phyloP scores from a whole-genome alignment of 2,113 vertebrate species.

The Poicephalus meyeri region DNA sequence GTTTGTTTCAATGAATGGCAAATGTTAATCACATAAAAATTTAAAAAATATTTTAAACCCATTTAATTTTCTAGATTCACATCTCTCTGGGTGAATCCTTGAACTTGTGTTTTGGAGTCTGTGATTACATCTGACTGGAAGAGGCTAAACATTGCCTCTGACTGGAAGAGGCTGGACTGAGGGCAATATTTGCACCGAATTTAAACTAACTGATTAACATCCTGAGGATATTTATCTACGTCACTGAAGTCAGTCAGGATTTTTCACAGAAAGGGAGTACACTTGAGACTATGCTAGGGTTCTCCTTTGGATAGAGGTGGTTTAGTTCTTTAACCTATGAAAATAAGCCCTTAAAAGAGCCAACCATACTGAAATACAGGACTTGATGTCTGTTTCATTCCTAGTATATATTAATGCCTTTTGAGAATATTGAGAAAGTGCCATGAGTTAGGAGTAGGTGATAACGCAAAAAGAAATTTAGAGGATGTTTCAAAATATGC shows the following conservation, averaged over 20 bases:
- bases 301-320: neutral
- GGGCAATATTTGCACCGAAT: neutral
- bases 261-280: neutral
- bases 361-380: neutral
- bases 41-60: neutral
- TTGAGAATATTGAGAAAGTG: constrained; percentile 10
- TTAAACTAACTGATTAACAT: neutral
- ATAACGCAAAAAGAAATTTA: constrained; percentile 10
- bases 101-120: neutral
- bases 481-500: constrained; percentile 43
- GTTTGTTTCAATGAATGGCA: neutral
- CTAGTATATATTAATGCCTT: neutral
- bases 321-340: neutral
- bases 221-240: neutral
- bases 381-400: neutral
- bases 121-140: neutral
- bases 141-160: neutral
- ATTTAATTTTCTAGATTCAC: neutral
- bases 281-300: neutral
- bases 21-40: neutral
- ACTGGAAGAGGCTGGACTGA: neutral
- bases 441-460: neutral
- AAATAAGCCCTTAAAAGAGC: neutral
- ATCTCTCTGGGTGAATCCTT: neutral
- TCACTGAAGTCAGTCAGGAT: neutral